Evolutionary conservation across 2,113 vertebrate genomes (phyloP).

Genomic region (Cochlearius cochlearius): DNA sequence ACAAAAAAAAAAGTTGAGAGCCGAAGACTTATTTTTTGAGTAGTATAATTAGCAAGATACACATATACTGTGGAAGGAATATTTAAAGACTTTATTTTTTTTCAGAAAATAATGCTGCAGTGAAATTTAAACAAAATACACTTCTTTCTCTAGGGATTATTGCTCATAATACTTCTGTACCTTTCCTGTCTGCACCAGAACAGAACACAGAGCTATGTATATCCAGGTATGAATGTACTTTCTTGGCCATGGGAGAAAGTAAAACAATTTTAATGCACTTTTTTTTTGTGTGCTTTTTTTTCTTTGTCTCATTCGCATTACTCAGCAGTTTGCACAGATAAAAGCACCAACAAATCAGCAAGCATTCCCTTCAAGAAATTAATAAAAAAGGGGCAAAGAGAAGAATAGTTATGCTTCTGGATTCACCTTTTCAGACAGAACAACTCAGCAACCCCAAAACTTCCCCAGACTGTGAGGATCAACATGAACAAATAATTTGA

Average conservation of each 20-base stretch:
- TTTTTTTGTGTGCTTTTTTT: no score
- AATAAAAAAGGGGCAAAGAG: background rate
- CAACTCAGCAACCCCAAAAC: accelerated
- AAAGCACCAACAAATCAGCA: background rate
- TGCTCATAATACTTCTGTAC: background rate
- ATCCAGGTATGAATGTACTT: background rate
- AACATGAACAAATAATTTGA: background rate
- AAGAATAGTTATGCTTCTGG: background rate
- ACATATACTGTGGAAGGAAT: background rate
- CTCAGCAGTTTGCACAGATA: background rate
- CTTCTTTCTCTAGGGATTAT: background rate
- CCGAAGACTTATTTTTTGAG: background rate
- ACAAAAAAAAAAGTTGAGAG: background rate
- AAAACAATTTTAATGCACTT: accelerated
- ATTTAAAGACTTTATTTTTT: background rate
- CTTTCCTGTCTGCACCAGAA: background rate
- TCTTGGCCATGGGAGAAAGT: background rate
- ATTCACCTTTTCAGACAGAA: background rate
- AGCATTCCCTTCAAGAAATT: background rate
- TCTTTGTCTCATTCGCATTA: background rate
- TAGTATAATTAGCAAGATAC: background rate
- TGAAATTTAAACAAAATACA: background rate
- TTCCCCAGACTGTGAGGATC: background rate
- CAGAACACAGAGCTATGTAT: background rate
- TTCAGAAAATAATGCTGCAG: background rate